Evolutionary conservation across 2,888 invertebrate species (phyloP).

Genomic region (Drosophila buzzatii): DNA sequence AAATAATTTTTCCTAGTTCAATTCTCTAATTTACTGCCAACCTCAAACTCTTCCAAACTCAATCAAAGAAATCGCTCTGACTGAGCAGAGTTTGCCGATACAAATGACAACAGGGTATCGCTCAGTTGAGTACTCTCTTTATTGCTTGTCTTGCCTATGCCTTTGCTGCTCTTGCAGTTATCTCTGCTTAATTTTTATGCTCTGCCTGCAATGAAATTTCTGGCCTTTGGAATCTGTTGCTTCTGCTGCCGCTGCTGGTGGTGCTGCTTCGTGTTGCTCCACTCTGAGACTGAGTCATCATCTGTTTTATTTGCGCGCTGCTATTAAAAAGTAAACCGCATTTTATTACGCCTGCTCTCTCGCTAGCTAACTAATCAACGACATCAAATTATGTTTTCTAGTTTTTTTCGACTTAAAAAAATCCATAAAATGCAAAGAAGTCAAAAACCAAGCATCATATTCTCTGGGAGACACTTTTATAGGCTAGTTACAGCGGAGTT

Average conservation of each 20-base stretch:
- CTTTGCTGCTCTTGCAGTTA: constrained; percentile 4
- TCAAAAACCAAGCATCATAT: constrained; percentile 24
- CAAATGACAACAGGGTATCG: not conserved
- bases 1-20: too few species aligned
- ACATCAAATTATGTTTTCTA: constrained; percentile 47
- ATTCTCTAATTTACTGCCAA: too few species aligned
- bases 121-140: not conserved
- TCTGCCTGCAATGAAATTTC: constrained; percentile 51
- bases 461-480: constrained; percentile 30
- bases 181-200: constrained; percentile 54
- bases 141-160: constrained; percentile 10
- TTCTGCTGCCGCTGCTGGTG: not conserved
- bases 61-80: too few species aligned
- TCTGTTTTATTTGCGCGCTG: constrained; percentile 19
- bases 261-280: too few species aligned
- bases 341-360: constrained; percentile 41
- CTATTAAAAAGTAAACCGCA: constrained; percentile 44
- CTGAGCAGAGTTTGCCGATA: not conserved
- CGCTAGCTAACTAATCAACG: constrained; percentile 40
- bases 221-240: constrained; percentile 15
- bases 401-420: constrained; percentile 23
- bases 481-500: constrained; percentile 9
- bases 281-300: constrained; percentile 20
- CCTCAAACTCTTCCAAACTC: too few species aligned
- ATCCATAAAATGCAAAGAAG: constrained; percentile 28